Conservation (phyloP, 2,797 vertebrate genomes). For the Cyprinella venusta region DNA sequence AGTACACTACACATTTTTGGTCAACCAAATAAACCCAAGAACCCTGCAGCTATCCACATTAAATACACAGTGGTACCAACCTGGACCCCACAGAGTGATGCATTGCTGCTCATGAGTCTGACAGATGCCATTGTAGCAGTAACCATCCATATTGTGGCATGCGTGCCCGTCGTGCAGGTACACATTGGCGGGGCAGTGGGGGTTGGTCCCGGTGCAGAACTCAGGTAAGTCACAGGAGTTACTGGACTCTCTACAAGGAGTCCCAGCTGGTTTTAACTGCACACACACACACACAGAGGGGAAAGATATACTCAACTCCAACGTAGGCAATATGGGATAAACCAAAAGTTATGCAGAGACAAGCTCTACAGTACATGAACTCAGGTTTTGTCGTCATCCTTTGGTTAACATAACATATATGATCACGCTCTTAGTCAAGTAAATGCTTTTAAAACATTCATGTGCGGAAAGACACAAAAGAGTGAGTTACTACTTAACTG, state of each 20-base stretch:
- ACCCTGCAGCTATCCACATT: background rate
- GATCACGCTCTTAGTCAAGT: no score
- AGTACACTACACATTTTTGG: background rate
- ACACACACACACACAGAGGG: slow-evolving; percentile 28
- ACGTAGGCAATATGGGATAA: background rate
- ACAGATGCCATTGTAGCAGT: slow-evolving; percentile 98
- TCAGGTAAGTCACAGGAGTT: slow-evolving; percentile 96
- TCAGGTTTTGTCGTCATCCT: no score
- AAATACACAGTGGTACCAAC: slow-evolving; percentile 68
- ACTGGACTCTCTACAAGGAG: slow-evolving; percentile 86
- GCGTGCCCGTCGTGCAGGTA: slow-evolving; percentile 94
- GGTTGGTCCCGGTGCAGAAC: slow-evolving; percentile 90
- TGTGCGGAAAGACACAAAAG: no score
- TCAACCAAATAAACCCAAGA: background rate
- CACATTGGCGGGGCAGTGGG: slow-evolving; percentile 94
- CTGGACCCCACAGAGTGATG: slow-evolving; percentile 94
- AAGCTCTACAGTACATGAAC: no score
- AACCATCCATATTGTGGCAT: slow-evolving; percentile 87
- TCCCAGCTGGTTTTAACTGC: slow-evolving; percentile 91
- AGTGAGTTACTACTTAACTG: no score
- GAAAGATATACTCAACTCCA: background rate
- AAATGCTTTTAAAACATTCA: no score
- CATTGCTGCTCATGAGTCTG: slow-evolving; percentile 98
- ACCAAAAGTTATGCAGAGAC: background rate
- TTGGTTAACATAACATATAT: no score